Evolutionary conservation across 2,797 vertebrate species (phyloP).

Genomic region (Emydoidea blandingii): DNA sequence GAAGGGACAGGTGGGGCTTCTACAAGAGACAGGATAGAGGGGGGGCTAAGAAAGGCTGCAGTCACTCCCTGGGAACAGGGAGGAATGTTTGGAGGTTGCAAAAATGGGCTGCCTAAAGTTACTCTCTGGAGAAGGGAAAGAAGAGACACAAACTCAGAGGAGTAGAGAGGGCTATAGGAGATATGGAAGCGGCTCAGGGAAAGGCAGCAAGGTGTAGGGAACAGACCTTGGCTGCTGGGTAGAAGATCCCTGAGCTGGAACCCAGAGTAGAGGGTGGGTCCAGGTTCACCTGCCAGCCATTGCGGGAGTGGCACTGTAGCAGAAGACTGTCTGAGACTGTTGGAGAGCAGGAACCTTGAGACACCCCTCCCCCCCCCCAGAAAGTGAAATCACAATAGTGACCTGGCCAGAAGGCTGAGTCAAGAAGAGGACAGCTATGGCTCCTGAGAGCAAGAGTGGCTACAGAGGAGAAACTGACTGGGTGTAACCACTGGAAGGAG

Average conservation of each 20-base stretch:
- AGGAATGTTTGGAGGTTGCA: background rate
- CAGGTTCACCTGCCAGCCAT: too few relatives aligned
- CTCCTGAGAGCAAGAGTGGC: too few relatives aligned
- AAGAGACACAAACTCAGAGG: background rate
- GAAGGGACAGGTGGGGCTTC: background rate
- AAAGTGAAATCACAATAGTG: too few relatives aligned
- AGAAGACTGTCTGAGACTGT: too few relatives aligned
- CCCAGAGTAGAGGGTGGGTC: background rate
- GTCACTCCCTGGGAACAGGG: background rate
- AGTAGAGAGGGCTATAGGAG: background rate
- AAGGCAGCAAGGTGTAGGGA: background rate
- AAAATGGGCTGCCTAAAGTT: background rate
- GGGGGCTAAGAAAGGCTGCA: too few relatives aligned
- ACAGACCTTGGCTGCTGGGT: background rate
- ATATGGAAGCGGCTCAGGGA: background rate
- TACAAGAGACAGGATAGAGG: background rate
- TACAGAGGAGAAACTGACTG: too few relatives aligned
- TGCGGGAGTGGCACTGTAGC: background rate
- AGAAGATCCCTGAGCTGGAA: background rate
- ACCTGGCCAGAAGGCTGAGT: too few relatives aligned
- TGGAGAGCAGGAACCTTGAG: too few relatives aligned
- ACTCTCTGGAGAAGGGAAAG: background rate
- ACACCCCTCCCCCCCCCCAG: too few relatives aligned
- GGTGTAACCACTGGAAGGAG: too few relatives aligned
- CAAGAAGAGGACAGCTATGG: too few relatives aligned